These are phyloP conservation scores for Phytoseiulus persimilis DNA, from an alignment of 2,888 invertebrate species.

Conservation along the genomic window DNA sequence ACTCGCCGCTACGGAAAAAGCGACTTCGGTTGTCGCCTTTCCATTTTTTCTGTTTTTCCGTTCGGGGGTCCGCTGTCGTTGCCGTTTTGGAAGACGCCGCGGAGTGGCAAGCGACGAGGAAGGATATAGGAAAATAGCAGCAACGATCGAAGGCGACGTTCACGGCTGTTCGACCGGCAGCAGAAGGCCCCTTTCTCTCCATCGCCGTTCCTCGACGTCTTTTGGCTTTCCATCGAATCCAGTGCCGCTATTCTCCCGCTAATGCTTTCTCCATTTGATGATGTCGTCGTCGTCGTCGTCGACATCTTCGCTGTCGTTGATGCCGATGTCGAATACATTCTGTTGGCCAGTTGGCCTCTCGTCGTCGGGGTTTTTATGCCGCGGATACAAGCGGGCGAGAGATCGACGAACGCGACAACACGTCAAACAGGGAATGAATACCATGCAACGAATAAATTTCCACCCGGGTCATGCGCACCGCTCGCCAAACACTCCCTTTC, in stretches of 20 bases:
- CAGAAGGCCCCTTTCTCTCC: background rate
- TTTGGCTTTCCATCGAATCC: background rate
- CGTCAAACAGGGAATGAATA: background rate
- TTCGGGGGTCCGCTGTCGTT: background rate
- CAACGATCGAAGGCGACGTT: background rate
- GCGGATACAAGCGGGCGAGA: background rate
- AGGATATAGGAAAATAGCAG: background rate
- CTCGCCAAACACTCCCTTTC: background rate
- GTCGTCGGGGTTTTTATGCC: background rate
- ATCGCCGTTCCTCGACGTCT: background rate
- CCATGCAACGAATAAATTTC: background rate
- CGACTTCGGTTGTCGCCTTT: background rate
- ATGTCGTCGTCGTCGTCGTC: background rate
- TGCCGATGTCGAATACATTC: background rate
- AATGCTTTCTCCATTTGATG: slow-evolving; percentile 5
- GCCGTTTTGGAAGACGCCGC: background rate
- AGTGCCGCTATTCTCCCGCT: background rate
- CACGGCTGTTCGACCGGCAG: background rate
- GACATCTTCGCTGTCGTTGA: background rate
- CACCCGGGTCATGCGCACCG: background rate
- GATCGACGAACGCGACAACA: background rate
- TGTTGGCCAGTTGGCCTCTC: background rate
- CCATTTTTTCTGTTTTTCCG: background rate
- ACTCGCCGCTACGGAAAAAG: background rate
- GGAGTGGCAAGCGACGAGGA: background rate